These are phyloP conservation scores for Drosophila buzzatii DNA, from an alignment of 2,888 invertebrate species.

Conservation along the genomic window DNA sequence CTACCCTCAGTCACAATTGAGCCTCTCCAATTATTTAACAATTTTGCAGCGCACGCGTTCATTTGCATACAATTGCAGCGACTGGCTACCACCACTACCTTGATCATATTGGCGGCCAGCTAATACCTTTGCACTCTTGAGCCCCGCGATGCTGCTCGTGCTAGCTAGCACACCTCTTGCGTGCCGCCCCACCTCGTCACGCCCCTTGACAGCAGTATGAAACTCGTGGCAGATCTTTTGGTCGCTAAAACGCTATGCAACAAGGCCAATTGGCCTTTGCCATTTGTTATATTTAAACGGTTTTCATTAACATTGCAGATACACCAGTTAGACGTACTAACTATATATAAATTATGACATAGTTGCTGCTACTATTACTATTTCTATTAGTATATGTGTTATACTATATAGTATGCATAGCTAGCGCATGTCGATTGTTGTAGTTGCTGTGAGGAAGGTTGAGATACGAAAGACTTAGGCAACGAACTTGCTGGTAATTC, in stretches of 20 bases:
- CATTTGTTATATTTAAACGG: conserved; percentile 59
- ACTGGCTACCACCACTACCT: conserved; percentile 46
- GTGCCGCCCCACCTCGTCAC: neutral
- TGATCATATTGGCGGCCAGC: conserved; percentile 34
- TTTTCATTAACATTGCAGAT: conserved; percentile 60
- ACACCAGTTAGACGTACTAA: conserved; percentile 11
- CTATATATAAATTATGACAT: conserved; percentile 13
- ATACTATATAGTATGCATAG: conserved; percentile 23
- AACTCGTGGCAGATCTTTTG: conserved; percentile 21
- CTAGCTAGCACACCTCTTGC: neutral
- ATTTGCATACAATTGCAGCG: conserved; percentile 76
- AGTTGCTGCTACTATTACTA: neutral
- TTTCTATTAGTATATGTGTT: neutral
- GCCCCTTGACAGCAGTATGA: neutral
- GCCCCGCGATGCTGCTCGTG: neutral
- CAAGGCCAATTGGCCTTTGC: conserved; percentile 41
- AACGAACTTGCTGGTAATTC: conserved; percentile 65
- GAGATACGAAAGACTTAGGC: conserved; percentile 74
- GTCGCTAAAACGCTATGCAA: conserved; percentile 26
- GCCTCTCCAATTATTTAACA: conserved; percentile 67
- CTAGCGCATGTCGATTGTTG: conserved; percentile 23
- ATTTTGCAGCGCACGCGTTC: conserved; percentile 74
- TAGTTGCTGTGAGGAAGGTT: conserved; percentile 2
- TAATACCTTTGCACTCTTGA: neutral
- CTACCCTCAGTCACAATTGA: conserved; percentile 4